Conservation (phyloP, 35 echinoderm and acorn worm species). For the Apostichopus parvimensis region DNA sequence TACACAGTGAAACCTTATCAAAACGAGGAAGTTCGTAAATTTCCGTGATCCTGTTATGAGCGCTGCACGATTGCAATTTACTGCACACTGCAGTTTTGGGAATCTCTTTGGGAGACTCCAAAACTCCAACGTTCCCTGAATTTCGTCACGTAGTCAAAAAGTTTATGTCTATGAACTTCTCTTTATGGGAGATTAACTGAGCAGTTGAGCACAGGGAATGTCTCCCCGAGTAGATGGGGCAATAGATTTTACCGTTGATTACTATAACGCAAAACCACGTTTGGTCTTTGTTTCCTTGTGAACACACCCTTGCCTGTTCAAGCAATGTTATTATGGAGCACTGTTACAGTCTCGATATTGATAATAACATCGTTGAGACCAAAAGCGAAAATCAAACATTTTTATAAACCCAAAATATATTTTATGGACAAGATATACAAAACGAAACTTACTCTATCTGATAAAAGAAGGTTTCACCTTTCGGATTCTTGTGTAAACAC, state of each 20-base stretch:
- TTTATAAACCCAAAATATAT: slow-evolving; percentile 7
- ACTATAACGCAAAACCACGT: background rate
- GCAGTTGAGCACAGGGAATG: background rate
- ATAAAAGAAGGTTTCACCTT: background rate
- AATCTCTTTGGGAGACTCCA: background rate
- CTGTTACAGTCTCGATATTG: slow-evolving; percentile 18
- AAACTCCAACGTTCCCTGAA: slow-evolving; percentile 5
- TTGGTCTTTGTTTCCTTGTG: slow-evolving; percentile 12
- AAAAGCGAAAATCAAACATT: background rate
- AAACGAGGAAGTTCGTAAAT: slow-evolving; percentile 14
- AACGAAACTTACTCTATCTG: slow-evolving; percentile 9
- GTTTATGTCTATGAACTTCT: slow-evolving; percentile 5
- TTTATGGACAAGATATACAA: background rate
- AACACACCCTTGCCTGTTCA: background rate
- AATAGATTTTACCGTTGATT: background rate
- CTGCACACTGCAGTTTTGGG: slow-evolving; percentile 5
- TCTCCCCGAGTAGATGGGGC: background rate
- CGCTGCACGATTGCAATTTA: background rate
- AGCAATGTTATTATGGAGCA: slow-evolving; percentile 13
- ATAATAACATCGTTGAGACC: background rate
- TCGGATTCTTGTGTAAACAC: background rate
- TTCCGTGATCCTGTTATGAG: slow-evolving; percentile 1
- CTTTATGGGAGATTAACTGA: background rate
- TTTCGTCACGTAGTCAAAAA: slow-evolving; percentile 16
- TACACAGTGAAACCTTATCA: background rate